Conservation (phyloP, 2,888 invertebrate species). For the Eilema griseolum region DNA sequence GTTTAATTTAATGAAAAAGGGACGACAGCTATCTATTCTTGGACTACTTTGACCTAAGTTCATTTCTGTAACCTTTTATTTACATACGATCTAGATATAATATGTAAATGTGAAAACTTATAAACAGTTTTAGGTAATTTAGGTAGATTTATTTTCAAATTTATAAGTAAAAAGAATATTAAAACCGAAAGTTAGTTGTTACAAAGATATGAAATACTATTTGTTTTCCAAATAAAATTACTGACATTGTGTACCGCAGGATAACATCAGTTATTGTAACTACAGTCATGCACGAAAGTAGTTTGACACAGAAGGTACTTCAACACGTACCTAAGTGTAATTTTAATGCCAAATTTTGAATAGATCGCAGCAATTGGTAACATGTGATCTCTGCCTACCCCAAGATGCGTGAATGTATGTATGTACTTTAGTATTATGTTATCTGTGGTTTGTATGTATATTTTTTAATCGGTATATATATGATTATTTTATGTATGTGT, state of each 20-base stretch:
- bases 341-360: too few species aligned
- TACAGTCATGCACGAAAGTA: not conserved
- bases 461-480: too few species aligned
- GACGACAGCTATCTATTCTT: too few species aligned
- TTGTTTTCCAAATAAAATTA: not conserved
- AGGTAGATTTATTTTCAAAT: not conserved
- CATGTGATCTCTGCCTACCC: too few species aligned
- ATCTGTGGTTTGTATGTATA: too few species aligned
- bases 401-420: too few species aligned
- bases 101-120: not conserved
- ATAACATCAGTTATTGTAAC: not conserved
- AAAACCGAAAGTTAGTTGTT: not conserved
- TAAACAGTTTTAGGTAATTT: not conserved
- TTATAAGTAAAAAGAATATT: not conserved
- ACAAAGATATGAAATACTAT: not conserved
- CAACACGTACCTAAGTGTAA: not conserved
- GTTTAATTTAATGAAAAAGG: too few species aligned
- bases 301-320: not conserved
- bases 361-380: too few species aligned
- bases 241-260: not conserved
- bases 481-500: too few species aligned
- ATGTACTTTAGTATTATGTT: too few species aligned
- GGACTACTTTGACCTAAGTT: not conserved
- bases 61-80: not conserved
- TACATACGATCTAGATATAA: not conserved